Base-by-base conservation (phyloP, 2,888 invertebrate genomes). In the Hydroisotoma schaefferi region DNA sequence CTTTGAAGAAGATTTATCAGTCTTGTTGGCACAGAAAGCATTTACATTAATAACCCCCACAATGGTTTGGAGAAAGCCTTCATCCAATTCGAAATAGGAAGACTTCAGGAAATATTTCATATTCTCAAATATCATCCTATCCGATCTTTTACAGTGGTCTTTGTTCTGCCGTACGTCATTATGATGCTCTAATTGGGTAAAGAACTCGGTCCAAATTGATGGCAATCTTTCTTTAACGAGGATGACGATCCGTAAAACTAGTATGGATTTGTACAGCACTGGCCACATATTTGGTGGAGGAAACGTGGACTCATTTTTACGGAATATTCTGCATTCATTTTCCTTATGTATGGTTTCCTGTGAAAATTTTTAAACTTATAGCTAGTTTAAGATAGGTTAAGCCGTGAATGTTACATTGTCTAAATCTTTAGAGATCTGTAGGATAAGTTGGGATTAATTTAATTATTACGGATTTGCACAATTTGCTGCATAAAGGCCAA, bases 1-100 rank as follows among this genome's bases (percentile, higher is more conserved):
- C n/a, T n/a, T n/a, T n/a, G n/a, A n/a, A n/a, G n/a, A n/a, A n/a
- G n/a, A n/a, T n/a, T n/a, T n/a, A n/a, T n/a, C n/a, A n/a, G n/a
- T 44, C n/a, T 57, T 63, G n/a, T 55, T 55, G 2, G 66, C 59
- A 54, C 60, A 61, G 38, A 66, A 63, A 8, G 63, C 57, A 54
- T 66, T 66, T 2, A 66, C 66, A 52, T 66, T 66, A 2, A 66
- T 8, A 3, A 56, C 44, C 10, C 66, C 66, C 49, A 55, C 54
- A 12, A 63, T 43, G 12, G 51, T 26, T 33, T 29, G n/a, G 20
- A 63, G 40, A 15, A 37, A 18, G 2, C 10, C 15, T n/a, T 52
- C 37, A 23, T 63, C 63, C 5, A 37, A 40, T 8, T 54, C 12
- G 10, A 55, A 47, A 5, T 44, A 20, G 23, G 58, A 18, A 2